A percentile compares a stretch with the other conserved stretches of the same genome.
These are phyloP conservation scores for Dusona sp. DNA, from an alignment of 2,888 invertebrate species.

Conservation along the genomic window DNA sequence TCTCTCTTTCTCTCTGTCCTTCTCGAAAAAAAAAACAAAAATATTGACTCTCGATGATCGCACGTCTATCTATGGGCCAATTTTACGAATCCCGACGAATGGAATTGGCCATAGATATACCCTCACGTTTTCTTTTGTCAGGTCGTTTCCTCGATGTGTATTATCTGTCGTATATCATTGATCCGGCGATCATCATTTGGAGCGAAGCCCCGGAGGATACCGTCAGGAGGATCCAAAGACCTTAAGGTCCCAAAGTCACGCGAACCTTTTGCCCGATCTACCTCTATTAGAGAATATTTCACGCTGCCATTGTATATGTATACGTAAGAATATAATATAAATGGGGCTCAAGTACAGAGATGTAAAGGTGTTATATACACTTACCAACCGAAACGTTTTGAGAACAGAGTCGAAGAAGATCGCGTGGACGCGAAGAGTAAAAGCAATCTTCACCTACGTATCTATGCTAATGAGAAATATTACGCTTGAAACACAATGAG, in stretches of 20 bases:
- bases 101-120: slow-evolving; percentile 14
- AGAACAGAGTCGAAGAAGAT: slow-evolving; percentile 67
- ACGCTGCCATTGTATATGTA: slow-evolving; percentile 17
- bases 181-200: slow-evolving; percentile 64
- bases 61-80: neutral
- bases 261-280: slow-evolving; percentile 52
- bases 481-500: slow-evolving; percentile 67
- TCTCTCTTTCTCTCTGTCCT: neutral
- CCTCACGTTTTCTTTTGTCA: slow-evolving; percentile 26
- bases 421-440: slow-evolving; percentile 72
- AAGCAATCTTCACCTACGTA: slow-evolving; percentile 73
- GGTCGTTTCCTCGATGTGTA: slow-evolving; percentile 51
- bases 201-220: slow-evolving; percentile 57
- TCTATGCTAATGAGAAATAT: slow-evolving; percentile 74
- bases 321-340: slow-evolving; percentile 41
- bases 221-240: slow-evolving; percentile 60
- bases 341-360: slow-evolving; percentile 51
- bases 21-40: neutral
- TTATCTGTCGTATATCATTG: slow-evolving; percentile 64
- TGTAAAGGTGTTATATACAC: slow-evolving; percentile 54
- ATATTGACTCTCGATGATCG: slow-evolving; percentile 8
- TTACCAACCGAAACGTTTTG: slow-evolving; percentile 63
- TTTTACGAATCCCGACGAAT: neutral
- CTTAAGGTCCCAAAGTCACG: slow-evolving; percentile 66
- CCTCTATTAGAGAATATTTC: slow-evolving; percentile 64